These are phyloP conservation scores for Sebastes flavidus DNA, from an alignment of 2,797 vertebrate genomes.

Conservation along the genomic window DNA sequence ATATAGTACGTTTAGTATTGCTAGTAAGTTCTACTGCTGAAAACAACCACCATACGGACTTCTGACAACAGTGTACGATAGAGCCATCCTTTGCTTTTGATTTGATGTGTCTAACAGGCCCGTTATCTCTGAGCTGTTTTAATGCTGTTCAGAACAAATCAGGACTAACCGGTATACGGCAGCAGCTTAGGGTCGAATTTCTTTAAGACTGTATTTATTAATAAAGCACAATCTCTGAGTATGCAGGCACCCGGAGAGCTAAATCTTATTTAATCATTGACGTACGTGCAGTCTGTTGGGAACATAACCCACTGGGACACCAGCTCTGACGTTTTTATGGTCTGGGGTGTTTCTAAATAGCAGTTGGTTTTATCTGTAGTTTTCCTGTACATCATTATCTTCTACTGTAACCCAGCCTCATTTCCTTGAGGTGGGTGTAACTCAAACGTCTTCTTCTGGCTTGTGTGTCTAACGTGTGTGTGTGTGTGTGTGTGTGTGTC, in stretches of 20 bases:
- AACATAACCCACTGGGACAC: slow-evolving; percentile 46
- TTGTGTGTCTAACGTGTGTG: slow-evolving; percentile 25
- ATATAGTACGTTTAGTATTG: not conserved
- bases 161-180: not conserved
- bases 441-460: slow-evolving; percentile 58
- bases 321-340: slow-evolving; percentile 51
- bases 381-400: slow-evolving; percentile 70
- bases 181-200: slow-evolving; percentile 14
- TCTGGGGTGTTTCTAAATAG: slow-evolving; percentile 64
- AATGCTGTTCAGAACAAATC: not conserved
- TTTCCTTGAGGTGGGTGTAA: slow-evolving; percentile 75
- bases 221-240: slow-evolving; percentile 33
- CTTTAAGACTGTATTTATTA: slow-evolving; percentile 31
- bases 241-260: slow-evolving; percentile 28
- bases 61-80: not conserved
- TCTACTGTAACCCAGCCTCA: slow-evolving; percentile 54
- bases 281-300: slow-evolving; percentile 48
- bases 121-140: not conserved
- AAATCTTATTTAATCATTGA: slow-evolving; percentile 48
- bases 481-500: slow-evolving; percentile 21
- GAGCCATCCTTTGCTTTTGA: not conserved
- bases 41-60: not conserved
- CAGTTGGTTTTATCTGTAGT: slow-evolving; percentile 65
- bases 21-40: not conserved
- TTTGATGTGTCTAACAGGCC: not conserved